These are phyloP conservation scores for Berghia stephanieae DNA, from an alignment of 1,140 invertebrate genomes.

Conservation along the genomic window DNA sequence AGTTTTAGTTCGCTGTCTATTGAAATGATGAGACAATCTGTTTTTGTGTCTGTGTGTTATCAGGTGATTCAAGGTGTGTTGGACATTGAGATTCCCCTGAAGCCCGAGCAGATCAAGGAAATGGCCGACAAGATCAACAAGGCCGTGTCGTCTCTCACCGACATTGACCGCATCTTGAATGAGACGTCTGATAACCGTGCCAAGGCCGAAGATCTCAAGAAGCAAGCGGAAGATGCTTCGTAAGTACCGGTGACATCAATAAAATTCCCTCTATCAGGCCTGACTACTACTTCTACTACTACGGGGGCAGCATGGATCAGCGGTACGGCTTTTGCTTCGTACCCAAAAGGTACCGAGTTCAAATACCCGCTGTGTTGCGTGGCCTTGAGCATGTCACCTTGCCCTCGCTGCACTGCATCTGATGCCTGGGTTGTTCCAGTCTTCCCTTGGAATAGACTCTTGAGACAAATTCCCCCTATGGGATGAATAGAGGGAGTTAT, in stretches of 20 bases:
- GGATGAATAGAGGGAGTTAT: not conserved
- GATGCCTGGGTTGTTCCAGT: too few species aligned
- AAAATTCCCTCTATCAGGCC: not conserved
- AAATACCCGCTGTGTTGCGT: too few species aligned
- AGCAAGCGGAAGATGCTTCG: conserved; percentile 80
- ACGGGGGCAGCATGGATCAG: too few species aligned
- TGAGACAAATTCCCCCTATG: too few species aligned
- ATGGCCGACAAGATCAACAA: conserved; percentile 85
- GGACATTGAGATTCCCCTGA: conserved; percentile 75
- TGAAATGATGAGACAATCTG: not conserved
- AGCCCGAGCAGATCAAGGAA: conserved; percentile 85
- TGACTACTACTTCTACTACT: not conserved
- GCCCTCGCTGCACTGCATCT: too few species aligned
- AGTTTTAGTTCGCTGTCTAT: not conserved
- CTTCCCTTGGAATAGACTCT: too few species aligned
- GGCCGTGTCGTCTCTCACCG: conserved; percentile 84
- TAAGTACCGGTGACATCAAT: conserved; percentile 63
- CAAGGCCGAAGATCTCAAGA: conserved; percentile 79
- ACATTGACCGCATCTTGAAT: conserved; percentile 88
- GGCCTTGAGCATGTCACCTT: too few species aligned
- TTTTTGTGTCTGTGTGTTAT: not conserved
- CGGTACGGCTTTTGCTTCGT: too few species aligned
- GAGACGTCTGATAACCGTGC: conserved; percentile 83
- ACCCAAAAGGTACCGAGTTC: too few species aligned
- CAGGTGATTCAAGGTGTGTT: conserved; percentile 67